Evolutionary conservation across 2,888 invertebrate genomes (phyloP).

Genomic region (Teleiodes luculella): DNA sequence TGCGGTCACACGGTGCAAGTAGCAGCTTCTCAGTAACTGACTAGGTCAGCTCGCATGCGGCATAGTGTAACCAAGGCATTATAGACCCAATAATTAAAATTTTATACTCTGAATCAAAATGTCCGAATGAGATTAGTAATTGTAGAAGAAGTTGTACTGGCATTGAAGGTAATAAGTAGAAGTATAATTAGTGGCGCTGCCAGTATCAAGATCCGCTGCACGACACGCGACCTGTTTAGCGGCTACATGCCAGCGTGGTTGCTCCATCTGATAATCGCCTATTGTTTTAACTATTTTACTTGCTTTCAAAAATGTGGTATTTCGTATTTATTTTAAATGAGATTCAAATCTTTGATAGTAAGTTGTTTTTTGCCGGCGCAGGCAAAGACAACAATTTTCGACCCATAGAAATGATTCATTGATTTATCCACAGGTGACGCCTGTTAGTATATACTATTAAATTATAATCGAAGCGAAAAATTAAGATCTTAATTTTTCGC

Average conservation of each 20-base stretch:
- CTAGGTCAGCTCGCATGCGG: no score
- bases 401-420: no score
- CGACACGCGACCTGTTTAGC: conserved; percentile 62
- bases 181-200: conserved; percentile 62
- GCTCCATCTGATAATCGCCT: conserved; percentile 51
- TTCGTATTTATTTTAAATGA: not conserved
- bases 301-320: not conserved
- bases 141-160: conserved; percentile 28
- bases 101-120: conserved; percentile 1
- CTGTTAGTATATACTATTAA: no score
- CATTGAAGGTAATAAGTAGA: conserved; percentile 50
- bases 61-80: no score
- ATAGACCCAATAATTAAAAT: not conserved
- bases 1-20: no score
- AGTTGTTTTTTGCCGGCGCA: no score
- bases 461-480: no score
- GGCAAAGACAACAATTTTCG: no score
- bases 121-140: conserved; percentile 16
- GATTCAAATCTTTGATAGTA: not conserved
- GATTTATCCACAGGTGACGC: no score
- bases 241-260: conserved; percentile 57
- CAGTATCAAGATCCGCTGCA: conserved; percentile 62
- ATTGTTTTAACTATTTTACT: conserved; percentile 43
- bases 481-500: no score
- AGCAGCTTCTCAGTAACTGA: no score